These are phyloP conservation scores for Xestia xanthographa DNA, from an alignment of 2,888 invertebrate species.

Conservation along the genomic window DNA sequence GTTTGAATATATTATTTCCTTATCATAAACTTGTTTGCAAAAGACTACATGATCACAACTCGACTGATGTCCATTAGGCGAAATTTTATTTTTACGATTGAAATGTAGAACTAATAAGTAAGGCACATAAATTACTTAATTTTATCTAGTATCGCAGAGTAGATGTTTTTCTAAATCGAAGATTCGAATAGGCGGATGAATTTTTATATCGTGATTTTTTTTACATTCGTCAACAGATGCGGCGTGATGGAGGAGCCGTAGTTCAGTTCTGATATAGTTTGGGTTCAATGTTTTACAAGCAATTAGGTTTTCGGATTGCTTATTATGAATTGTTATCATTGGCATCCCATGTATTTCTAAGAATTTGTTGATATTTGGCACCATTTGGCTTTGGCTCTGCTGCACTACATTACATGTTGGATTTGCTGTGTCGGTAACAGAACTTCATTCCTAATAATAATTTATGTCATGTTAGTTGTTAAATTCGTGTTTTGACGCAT, in stretches of 20 bases:
- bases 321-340: slow-evolving; percentile 46
- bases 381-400: slow-evolving; percentile 42
- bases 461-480: slow-evolving; percentile 44
- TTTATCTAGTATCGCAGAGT: slow-evolving; percentile 64
- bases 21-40: slow-evolving; percentile 65
- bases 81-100: slow-evolving; percentile 65
- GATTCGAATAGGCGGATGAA: slow-evolving; percentile 52
- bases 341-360: slow-evolving; percentile 50
- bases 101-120: slow-evolving; percentile 59
- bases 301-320: slow-evolving; percentile 41
- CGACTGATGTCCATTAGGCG: slow-evolving; percentile 73
- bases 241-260: slow-evolving; percentile 26
- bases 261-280: slow-evolving; percentile 36
- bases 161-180: slow-evolving; percentile 60
- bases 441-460: slow-evolving; percentile 59
- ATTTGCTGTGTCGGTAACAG: slow-evolving; percentile 49
- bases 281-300: slow-evolving; percentile 11
- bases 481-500: slow-evolving; percentile 49
- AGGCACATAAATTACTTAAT: slow-evolving; percentile 79
- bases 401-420: slow-evolving; percentile 40
- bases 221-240: slow-evolving; percentile 29
- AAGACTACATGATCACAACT: slow-evolving; percentile 69
- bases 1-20: slow-evolving; percentile 63
- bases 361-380: slow-evolving; percentile 56
- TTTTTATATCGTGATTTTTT: slow-evolving; percentile 49